These are phyloP conservation scores for Phenacoccus solenopsis DNA, from an alignment of 1,140 invertebrate species.

Conservation along the genomic window DNA sequence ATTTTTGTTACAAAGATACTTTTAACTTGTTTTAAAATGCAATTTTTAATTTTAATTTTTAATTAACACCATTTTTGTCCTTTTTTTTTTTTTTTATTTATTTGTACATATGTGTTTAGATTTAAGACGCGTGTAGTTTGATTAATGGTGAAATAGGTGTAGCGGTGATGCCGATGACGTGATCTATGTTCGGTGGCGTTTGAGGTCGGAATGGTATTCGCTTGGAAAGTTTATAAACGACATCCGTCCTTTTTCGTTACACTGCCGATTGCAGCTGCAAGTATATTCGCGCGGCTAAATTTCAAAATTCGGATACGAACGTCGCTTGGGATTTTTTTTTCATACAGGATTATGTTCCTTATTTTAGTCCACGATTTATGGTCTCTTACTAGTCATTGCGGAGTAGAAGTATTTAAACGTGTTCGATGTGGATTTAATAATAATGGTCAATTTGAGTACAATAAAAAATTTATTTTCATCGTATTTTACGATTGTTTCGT, in stretches of 20 bases:
- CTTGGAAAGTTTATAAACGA: not conserved
- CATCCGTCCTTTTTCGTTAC: not conserved
- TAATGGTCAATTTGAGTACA: no score
- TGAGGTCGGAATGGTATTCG: not conserved
- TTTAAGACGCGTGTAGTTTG: not conserved
- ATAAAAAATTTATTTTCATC: no score
- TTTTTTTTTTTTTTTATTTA: not conserved
- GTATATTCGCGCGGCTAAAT: not conserved
- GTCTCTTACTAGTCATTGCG: not conserved
- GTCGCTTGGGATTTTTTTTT: not conserved
- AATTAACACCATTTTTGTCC: not conserved
- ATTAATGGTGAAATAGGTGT: not conserved
- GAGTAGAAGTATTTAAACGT: no score
- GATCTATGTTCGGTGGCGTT: not conserved
- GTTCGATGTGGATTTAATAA: no score
- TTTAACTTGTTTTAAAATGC: not conserved
- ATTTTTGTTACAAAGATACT: not conserved
- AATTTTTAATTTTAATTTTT: not conserved
- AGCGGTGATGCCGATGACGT: not conserved
- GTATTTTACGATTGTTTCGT: no score
- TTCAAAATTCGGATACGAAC: not conserved
- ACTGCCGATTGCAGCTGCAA: not conserved
- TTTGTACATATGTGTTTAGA: not conserved
- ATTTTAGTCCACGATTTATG: conserved; percentile 3
- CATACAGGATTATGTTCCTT: not conserved